Percentiles rank a stretch among this genome's conserved stretches.
Evolutionary conservation across 1,140 invertebrate species (phyloP).

Genomic region (Riptortus pedestris): DNA sequence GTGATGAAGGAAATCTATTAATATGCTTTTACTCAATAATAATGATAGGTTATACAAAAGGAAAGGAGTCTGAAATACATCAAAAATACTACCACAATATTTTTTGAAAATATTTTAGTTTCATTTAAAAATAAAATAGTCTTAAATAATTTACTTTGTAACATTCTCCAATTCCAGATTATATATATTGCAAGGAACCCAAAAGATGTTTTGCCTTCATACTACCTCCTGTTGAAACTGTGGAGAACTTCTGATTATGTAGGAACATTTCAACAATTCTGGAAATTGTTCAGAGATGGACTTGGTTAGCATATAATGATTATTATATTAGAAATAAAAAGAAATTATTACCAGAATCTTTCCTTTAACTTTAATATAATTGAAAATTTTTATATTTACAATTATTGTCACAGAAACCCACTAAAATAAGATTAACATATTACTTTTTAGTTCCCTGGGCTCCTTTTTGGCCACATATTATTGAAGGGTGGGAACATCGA

Average conservation of each 20-base stretch:
- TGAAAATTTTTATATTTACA: not conserved
- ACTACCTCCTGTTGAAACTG: conserved; percentile 62
- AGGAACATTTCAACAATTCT: conserved; percentile 62
- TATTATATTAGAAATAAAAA: too few relatives aligned
- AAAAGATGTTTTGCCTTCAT: conserved; percentile 73
- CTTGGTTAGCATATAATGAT: conserved; percentile 38
- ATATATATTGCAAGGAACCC: conserved; percentile 71
- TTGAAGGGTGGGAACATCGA: conserved; percentile 55
- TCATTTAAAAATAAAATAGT: too few relatives aligned
- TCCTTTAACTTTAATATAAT: too few relatives aligned
- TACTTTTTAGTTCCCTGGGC: conserved; percentile 47
- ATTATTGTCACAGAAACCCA: not conserved
- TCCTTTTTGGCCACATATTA: conserved; percentile 61
- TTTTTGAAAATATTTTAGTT: too few relatives aligned
- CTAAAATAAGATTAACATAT: too few relatives aligned
- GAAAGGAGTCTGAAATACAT: conserved; percentile 24
- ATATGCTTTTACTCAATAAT: too few relatives aligned
- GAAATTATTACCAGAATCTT: too few relatives aligned
- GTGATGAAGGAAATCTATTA: too few relatives aligned
- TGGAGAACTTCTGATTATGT: conserved; percentile 57
- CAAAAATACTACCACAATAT: conserved; percentile 18
- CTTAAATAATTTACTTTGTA: too few relatives aligned
- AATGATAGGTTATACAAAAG: conserved; percentile 19
- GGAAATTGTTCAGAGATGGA: conserved; percentile 59
- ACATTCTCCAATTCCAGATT: too few relatives aligned